Percentiles rank a stretch among this genome's conserved stretches.
Conservation (phyloP, 2,888 invertebrate genomes). For the Oeneis ivallda region DNA sequence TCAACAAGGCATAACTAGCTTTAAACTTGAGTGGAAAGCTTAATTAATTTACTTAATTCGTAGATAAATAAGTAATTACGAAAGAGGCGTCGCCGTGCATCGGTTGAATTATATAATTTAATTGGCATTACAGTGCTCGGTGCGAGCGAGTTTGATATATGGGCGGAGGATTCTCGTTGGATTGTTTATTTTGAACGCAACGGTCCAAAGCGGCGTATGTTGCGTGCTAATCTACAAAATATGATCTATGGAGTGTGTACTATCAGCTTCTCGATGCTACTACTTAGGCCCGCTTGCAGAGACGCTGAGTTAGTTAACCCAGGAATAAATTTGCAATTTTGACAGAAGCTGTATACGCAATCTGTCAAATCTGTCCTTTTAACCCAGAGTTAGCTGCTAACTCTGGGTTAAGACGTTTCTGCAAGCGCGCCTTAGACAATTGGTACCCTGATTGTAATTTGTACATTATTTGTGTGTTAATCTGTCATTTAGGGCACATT, state of each 20-base stretch:
- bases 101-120: conserved; percentile 59
- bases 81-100: conserved; percentile 23
- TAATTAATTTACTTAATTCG: conserved; percentile 28
- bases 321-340: no score
- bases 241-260: conserved; percentile 14
- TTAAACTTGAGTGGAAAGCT: conserved; percentile 18
- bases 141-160: conserved; percentile 40
- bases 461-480: no score
- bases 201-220: conserved; percentile 45
- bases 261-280: no score
- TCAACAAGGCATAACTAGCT: conserved; percentile 7
- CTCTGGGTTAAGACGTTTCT: no score
- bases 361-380: no score
- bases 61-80: conserved; percentile 25
- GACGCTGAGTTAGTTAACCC: no score
- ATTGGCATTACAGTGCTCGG: conserved; percentile 52
- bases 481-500: no score
- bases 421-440: no score
- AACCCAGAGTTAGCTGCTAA: no score
- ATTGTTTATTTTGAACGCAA: conserved; percentile 46
- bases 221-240: conserved; percentile 38
- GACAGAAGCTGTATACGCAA: no score
- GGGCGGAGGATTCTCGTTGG: conserved; percentile 34
- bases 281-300: no score
- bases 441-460: no score